Base-by-base conservation (phyloP, 2,888 invertebrate species). In the Drosophila flavopinicola region DNA sequence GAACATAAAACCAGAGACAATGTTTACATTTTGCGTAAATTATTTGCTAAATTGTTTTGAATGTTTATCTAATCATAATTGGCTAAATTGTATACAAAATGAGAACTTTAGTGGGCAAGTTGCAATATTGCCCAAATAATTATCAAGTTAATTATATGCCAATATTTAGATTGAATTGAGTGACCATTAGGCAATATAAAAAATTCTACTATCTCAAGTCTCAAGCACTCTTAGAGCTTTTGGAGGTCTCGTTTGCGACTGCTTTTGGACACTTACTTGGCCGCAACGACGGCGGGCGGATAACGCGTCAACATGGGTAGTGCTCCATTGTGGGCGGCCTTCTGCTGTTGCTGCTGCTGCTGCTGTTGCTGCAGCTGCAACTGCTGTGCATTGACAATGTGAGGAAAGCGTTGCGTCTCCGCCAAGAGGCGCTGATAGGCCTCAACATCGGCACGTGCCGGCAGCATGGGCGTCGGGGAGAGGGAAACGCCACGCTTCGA, bases 301-400 rank as follows among this genome's bases (percentile, higher is more conserved):
- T 85, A 77, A 33, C 88, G 88, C 10, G 73, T 79, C 24, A 89
- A 44, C 65, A 88, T 72, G 3, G 89, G 72, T 45, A 88, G 44
- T 7, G 72, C 38, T 6, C 73, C 83, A 38, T 82, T 82, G 15
- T 72, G 79, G 23, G 78, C 82, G 6, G 47, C 56, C 63, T 87
- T 77, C 39, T 85, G 70, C 2, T 70, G 71, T 3, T 56, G 66
- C 1, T 70, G 70, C 1, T 67, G 65, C 0, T 70, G 67, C 1
- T 75, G 74, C 0, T 78, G 84, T 15, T 85, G 85, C 10, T 86
- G 87, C 33, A 82, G 39, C 57, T 85, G 83, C 64, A 87, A 33
- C 29, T 87, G 87, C 56, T 69, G 82, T n/a, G 85, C 74, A 44
- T 71, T 83, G 42, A 87, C 87, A 56, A 83, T 83, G 59, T 83